phyloP scores from a whole-genome alignment of 2,888 invertebrate genomes.

The Pseudococcus longispinus region DNA sequence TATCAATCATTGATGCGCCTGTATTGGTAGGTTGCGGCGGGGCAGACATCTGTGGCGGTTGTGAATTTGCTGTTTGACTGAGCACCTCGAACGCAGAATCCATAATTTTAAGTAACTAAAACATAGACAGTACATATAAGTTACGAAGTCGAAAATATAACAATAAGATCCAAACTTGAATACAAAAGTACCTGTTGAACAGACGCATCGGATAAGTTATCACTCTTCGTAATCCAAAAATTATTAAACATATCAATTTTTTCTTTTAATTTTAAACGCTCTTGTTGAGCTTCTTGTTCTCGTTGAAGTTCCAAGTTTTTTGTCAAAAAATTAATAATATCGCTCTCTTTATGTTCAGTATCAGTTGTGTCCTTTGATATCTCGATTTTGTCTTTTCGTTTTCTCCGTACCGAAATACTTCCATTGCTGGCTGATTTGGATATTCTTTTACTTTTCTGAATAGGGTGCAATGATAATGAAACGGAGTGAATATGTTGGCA shows the following conservation, averaged over 20 bases:
- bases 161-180: not conserved
- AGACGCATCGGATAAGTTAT: constrained; percentile 2
- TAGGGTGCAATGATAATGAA: constrained; percentile 16
- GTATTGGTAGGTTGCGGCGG: not conserved
- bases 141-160: not conserved
- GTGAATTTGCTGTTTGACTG: not conserved
- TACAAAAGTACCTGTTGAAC: constrained; percentile 19
- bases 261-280: constrained; percentile 10
- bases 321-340: constrained; percentile 46
- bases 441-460: constrained; percentile 19
- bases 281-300: constrained; percentile 11
- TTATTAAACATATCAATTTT: constrained; percentile 31
- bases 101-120: constrained; percentile 42
- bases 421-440: not conserved
- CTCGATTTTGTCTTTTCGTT: not conserved
- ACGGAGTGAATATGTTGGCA: constrained; percentile 45
- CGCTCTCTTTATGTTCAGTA: constrained; percentile 41
- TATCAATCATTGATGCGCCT: not conserved
- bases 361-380: not conserved
- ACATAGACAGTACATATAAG: not conserved
- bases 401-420: not conserved
- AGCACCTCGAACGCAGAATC: constrained; percentile 14
- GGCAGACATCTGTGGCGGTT: not conserved
- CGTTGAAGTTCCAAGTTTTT: constrained; percentile 43
- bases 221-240: constrained; percentile 7